Evolutionary conservation across 2,888 invertebrate species (phyloP).

Genomic region (Epinotia nisella): DNA sequence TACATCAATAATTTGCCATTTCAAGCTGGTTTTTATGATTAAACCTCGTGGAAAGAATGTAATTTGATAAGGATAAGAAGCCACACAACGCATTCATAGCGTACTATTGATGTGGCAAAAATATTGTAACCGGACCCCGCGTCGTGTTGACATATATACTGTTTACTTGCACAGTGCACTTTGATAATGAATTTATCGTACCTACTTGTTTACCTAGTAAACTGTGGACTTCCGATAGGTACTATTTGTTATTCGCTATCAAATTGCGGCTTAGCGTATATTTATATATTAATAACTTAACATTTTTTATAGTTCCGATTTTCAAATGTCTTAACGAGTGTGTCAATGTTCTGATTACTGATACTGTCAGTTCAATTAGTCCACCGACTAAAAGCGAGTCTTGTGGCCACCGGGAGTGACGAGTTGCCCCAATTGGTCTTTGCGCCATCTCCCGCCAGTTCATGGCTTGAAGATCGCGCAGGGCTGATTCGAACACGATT

Average conservation of each 20-base stretch:
- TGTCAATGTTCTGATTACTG: too few relatives aligned
- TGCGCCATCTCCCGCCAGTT: too few relatives aligned
- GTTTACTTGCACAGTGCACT: slow-evolving; percentile 45
- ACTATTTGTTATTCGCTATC: background rate
- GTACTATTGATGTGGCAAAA: slow-evolving; percentile 54
- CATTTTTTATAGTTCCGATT: too few relatives aligned
- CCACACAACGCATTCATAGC: slow-evolving; percentile 58
- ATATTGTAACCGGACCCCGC: slow-evolving; percentile 56
- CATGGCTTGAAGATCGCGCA: too few relatives aligned
- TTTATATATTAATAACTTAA: too few relatives aligned
- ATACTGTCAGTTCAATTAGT: too few relatives aligned
- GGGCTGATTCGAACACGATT: background rate
- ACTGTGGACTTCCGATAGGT: slow-evolving; percentile 17
- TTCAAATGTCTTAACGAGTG: too few relatives aligned
- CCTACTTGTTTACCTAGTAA: slow-evolving; percentile 4
- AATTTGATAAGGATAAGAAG: slow-evolving; percentile 68
- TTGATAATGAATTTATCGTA: slow-evolving; percentile 34
- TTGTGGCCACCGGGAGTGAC: too few relatives aligned
- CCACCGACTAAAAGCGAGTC: too few relatives aligned
- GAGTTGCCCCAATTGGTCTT: too few relatives aligned
- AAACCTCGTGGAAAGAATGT: slow-evolving; percentile 60
- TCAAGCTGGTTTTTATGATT: slow-evolving; percentile 38
- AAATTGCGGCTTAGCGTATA: background rate
- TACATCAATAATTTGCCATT: slow-evolving; percentile 41
- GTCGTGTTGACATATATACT: slow-evolving; percentile 50